phyloP scores from a whole-genome alignment of 1,140 invertebrate genomes.

The Zeugodacus cucurbitae region DNA sequence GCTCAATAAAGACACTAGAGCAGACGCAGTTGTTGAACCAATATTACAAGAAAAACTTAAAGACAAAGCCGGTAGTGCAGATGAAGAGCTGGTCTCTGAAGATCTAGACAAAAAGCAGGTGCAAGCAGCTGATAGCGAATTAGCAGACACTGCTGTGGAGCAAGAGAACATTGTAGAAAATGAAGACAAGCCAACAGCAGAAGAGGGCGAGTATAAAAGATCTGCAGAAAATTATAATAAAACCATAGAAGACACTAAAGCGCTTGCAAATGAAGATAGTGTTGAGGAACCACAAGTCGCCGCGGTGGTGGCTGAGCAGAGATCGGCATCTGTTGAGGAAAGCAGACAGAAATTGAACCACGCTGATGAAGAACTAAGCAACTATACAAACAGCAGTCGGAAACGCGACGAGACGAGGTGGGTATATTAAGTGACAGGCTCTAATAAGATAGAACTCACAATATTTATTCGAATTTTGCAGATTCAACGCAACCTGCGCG shows the following conservation, averaged over 20 bases:
- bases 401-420: background rate
- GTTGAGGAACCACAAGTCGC: background rate
- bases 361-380: background rate
- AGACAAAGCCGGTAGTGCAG: background rate
- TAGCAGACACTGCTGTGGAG: background rate
- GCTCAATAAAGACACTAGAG: too few relatives aligned
- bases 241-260: background rate
- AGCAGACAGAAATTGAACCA: background rate
- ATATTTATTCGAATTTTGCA: background rate
- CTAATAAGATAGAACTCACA: background rate
- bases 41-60: slow-evolving; percentile 33
- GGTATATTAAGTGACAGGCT: background rate
- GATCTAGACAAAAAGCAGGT: background rate
- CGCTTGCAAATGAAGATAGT: background rate
- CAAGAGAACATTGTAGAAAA: slow-evolving; percentile 7
- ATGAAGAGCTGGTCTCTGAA: slow-evolving; percentile 32
- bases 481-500: background rate
- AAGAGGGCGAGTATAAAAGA: slow-evolving; percentile 34
- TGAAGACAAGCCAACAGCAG: background rate
- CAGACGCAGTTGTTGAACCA: slow-evolving; percentile 46
- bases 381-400: slow-evolving; percentile 39
- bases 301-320: background rate
- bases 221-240: slow-evolving; percentile 37
- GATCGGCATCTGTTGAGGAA: background rate
- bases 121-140: background rate